Percentiles rank a stretch among this genome's conserved stretches.
Conservation (phyloP, 2,888 invertebrate species). For the Psylliodes chrysocephalus region DNA sequence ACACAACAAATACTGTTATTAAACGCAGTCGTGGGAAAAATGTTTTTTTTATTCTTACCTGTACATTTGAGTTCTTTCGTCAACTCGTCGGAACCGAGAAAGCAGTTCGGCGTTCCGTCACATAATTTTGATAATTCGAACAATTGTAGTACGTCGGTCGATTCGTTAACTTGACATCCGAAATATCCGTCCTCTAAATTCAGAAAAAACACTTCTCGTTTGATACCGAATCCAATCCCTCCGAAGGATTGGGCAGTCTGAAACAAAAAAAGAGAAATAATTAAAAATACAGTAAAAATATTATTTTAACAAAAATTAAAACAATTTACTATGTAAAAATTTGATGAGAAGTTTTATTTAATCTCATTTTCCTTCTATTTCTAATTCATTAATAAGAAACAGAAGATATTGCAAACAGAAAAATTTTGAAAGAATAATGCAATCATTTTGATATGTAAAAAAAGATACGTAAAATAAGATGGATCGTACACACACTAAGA, state of each 20-base stretch:
- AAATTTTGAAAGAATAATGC: no score
- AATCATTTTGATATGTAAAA: no score
- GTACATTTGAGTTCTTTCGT: conserved; percentile 91
- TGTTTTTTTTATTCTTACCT: conserved; percentile 74
- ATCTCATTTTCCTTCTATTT: no score
- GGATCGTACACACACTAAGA: no score
- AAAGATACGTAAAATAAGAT: no score
- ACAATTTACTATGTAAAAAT: no score
- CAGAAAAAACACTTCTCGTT: conserved; percentile 94
- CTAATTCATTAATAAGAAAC: no score
- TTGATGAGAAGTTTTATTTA: no score
- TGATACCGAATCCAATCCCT: conserved; percentile 85
- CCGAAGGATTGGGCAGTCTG: conserved; percentile 83
- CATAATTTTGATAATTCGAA: conserved; percentile 95
- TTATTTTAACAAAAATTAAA: no score
- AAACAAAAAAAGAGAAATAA: conserved; percentile 4
- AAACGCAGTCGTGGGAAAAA: no score
- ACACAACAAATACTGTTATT: no score
- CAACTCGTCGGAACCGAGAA: conserved; percentile 91
- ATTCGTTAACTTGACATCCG: conserved; percentile 97
- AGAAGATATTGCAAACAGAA: no score
- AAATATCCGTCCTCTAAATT: conserved; percentile 98
- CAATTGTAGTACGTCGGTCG: conserved; percentile 92
- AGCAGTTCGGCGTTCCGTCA: conserved; percentile 91
- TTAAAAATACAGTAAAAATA: background rate